Base-by-base conservation (phyloP, 2,113 vertebrate genomes). In the Zingel zingel region DNA sequence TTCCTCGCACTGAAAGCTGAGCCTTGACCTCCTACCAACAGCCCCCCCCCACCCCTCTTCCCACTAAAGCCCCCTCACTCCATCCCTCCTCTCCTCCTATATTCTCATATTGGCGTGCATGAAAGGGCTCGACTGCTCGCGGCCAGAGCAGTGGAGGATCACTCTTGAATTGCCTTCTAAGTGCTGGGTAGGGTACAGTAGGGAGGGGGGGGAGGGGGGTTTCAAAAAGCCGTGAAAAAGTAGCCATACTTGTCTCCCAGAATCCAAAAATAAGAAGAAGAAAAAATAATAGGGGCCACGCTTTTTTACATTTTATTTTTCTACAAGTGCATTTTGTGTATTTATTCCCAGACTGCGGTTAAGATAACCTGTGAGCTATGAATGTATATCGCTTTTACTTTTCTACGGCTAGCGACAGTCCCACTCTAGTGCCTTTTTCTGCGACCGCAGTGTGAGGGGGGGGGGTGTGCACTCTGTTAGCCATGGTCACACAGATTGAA, bases 361-460 rank as follows among this genome's bases (percentile, higher is more conserved):
- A 68, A 67, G 51, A 86, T 54, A 83, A 89, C 86, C 86, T 84
- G 82, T 92, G 88, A 93, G 93, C 89, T 92, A 91, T 94, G 93
- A 94, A 95, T 95, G 94, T 95, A 94, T 93, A 92, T 87, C 71
- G 91, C 90, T 94, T 90, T 94, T 94, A 86, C 86, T 94, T 91
- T 93, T 95, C 84, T 94, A 94, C 88, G 90, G 94, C 93, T 93
- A 91, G 91, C 86, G 86, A 91, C 88, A 89, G 88, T 88, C 89
- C 84, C 90, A 85, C 86, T 93, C 91, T 93, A 95, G 95, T 96
- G 95, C 95, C 95, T 96, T 96, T 93, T 94, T 91, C 90, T 93
- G 93, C 88, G 23, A 89, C 85, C 82, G 91, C 92, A 91, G 88
- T 87, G 83, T 84, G 82, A 71, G 76, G 88, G 75, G 79, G 85